Evolutionary conservation across 2,888 invertebrate species (phyloP).

Genomic region (Dasypogon diadema): DNA sequence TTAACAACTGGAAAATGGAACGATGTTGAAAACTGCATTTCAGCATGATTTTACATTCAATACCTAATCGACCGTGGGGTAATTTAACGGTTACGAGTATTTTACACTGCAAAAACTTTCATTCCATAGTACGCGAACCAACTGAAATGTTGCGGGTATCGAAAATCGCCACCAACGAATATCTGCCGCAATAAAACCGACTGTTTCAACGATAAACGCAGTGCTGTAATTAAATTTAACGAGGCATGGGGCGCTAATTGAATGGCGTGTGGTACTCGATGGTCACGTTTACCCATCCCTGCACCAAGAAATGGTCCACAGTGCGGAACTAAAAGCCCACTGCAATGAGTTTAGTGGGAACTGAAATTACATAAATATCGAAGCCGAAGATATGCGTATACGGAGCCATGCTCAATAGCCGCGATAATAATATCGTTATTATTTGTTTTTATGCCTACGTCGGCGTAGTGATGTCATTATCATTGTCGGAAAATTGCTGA

Average conservation of each 20-base stretch:
- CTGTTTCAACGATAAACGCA: background rate
- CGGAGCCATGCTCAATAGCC: background rate
- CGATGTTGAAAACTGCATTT: background rate
- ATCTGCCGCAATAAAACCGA: background rate
- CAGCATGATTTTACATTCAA: background rate
- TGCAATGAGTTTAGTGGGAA: background rate
- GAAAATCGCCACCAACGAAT: background rate
- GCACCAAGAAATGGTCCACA: background rate
- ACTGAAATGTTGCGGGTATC: background rate
- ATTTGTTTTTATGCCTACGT: background rate
- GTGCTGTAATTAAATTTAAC: constrained; percentile 4
- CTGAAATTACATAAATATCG: background rate
- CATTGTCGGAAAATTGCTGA: background rate
- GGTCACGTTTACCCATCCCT: background rate
- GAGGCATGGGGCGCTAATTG: constrained; percentile 31
- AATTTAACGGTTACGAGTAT: background rate
- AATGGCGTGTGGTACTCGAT: constrained; percentile 15
- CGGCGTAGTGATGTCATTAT: background rate
- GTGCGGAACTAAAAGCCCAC: constrained; percentile 22
- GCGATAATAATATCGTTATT: constrained; percentile 3
- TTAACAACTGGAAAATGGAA: background rate
- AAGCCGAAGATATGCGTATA: background rate
- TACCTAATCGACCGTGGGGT: background rate
- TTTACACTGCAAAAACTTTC: background rate
- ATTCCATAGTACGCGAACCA: background rate